These are phyloP conservation scores for Brachionus paranguensis DNA, from an alignment of 1,140 invertebrate genomes.

Conservation along the genomic window DNA sequence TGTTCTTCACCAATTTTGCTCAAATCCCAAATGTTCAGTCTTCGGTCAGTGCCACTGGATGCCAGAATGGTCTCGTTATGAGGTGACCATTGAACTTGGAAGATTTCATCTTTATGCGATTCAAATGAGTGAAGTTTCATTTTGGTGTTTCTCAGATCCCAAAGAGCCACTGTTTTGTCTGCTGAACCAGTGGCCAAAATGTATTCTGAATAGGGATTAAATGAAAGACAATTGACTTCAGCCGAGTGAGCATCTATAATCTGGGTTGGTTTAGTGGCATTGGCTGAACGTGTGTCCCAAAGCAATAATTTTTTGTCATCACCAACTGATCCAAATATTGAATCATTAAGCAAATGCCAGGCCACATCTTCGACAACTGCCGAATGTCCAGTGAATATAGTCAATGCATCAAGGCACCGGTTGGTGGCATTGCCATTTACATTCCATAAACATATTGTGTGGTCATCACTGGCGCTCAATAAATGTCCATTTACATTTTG, in stretches of 20 bases:
- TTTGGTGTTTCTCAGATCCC: constrained; percentile 95
- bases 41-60: constrained; percentile 91
- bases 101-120: constrained; percentile 99
- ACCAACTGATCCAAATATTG: constrained; percentile 95
- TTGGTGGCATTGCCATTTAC: constrained; percentile 91
- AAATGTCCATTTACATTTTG: constrained; percentile 95
- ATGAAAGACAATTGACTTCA: constrained; percentile 97
- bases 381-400: constrained; percentile 96
- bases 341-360: constrained; percentile 96
- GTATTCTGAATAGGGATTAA: constrained; percentile 98
- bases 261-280: constrained; percentile 91
- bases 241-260: constrained; percentile 97
- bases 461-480: constrained; percentile 93
- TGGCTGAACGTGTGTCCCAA: constrained; percentile 95
- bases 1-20: constrained; percentile 98
- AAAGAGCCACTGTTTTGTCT: constrained; percentile 85
- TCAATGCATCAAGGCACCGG: constrained; percentile 74
- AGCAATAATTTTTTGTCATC: constrained; percentile 99
- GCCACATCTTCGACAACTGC: constrained; percentile 99
- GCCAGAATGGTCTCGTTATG: constrained; percentile 99
- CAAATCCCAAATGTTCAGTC: constrained; percentile 98
- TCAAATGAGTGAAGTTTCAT: constrained; percentile 98
- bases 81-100: constrained; percentile 99
- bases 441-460: constrained; percentile 99
- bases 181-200: constrained; percentile 97